These are phyloP conservation scores for Grapholita molesta DNA, from an alignment of 1,140 invertebrate genomes.

Conservation along the genomic window DNA sequence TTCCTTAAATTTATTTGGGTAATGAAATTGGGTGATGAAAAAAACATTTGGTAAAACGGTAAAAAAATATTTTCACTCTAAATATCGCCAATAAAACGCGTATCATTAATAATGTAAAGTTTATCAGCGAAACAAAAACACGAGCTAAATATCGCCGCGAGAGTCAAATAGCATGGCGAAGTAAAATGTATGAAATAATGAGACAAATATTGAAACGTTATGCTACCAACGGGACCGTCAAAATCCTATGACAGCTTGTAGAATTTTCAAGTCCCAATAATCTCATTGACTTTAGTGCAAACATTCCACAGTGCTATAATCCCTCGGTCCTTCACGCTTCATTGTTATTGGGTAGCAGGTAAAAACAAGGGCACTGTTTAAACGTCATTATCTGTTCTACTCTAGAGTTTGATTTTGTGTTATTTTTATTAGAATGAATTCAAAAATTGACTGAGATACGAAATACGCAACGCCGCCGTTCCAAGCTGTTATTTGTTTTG, in stretches of 20 bases:
- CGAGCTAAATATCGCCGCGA: too few relatives aligned
- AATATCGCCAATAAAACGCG: too few relatives aligned
- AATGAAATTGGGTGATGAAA: too few relatives aligned
- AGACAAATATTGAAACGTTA: not conserved
- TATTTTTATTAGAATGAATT: not conserved
- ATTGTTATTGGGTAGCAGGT: not conserved
- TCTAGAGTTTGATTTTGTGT: not conserved
- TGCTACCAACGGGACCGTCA: not conserved
- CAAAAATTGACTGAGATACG: not conserved
- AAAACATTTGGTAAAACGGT: too few relatives aligned
- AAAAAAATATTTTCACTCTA: too few relatives aligned
- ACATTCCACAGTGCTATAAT: not conserved
- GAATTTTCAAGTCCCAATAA: not conserved
- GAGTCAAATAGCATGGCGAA: too few relatives aligned
- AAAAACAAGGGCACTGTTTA: not conserved
- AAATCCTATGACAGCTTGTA: not conserved
- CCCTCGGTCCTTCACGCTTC: not conserved
- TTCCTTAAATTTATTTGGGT: too few relatives aligned
- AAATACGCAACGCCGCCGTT: too few relatives aligned
- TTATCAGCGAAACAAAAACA: too few relatives aligned
- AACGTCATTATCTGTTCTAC: not conserved
- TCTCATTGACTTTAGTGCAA: not conserved
- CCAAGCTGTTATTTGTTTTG: too few relatives aligned
- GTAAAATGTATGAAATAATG: not conserved
- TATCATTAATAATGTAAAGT: too few relatives aligned